Evolutionary conservation across 1,140 invertebrate genomes (phyloP), one percentile per base, ranked within the genome.

Genomic region (Adoxophyes honmai): DNA sequence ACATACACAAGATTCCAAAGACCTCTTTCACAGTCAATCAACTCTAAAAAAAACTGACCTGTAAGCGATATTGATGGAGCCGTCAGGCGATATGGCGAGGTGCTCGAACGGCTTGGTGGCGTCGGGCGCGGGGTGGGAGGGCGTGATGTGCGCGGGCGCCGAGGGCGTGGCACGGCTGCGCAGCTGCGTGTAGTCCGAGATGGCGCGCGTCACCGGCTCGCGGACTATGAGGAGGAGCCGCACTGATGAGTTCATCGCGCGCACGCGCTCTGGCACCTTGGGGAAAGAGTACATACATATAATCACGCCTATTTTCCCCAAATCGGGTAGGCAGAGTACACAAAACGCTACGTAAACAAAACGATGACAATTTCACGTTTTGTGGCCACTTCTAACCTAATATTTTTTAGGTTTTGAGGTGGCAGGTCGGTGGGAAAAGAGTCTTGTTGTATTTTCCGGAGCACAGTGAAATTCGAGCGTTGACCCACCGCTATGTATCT

Each of bases 151-250:
- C 58, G 89, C 86, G 0, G 89, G 88, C 55, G 79, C 88, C 35
- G 91, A 91, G 10, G 91, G 87, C 8, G 94, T 93, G 4, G 94
- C 93, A 72, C 95, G 93, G 59, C 93, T 95, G 36, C 94, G 90
- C 57, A 96, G 81, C 75, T 99, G 98, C 0, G 97, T 96, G 84
- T 98, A 99, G 90, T 99, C 98, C 1, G 98, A 99, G 72, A 99
- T 97, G 48, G 98, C 97, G 57, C 98, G 89, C 15, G 95, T 96
- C 39, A 99, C 97, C 0, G 98, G 98, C 81, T 99, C 97, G 0
- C 98, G 91, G 0, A 99, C 97, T 64, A 99, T 98, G 54, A 99
- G 90, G 37, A 99, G 91, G 21, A 99, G 90, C 75, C 98, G 97
- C 34, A 98, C 94, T 74, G 95, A 95, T 1, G 94, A 93, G 81